These are phyloP conservation scores for Gambelia wislizenii DNA, from an alignment of 2,797 vertebrate genomes.

Conservation along the genomic window DNA sequence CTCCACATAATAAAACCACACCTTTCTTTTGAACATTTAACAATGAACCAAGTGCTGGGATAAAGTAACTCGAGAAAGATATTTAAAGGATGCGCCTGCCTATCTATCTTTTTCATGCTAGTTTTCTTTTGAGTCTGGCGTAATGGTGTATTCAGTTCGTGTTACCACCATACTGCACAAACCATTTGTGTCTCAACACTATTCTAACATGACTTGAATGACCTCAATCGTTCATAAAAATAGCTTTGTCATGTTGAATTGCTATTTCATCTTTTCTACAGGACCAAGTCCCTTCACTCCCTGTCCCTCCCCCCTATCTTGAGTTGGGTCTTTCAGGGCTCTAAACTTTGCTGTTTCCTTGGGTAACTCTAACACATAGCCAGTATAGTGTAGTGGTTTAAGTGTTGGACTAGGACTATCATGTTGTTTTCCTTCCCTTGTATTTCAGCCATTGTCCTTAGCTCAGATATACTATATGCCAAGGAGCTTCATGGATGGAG, in stretches of 20 bases:
- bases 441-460: neutral
- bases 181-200: neutral
- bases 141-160: neutral
- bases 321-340: neutral
- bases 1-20: slow-evolving; percentile 60
- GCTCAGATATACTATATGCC: neutral
- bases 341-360: too few relatives aligned
- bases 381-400: too few relatives aligned
- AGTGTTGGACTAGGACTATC: too few relatives aligned
- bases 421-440: neutral
- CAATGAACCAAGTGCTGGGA: slow-evolving; percentile 51
- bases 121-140: neutral
- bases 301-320: neutral
- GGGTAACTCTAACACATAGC: too few relatives aligned
- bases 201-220: neutral
- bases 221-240: neutral
- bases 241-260: neutral
- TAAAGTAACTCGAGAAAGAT: slow-evolving; percentile 62
- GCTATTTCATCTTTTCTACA: neutral
- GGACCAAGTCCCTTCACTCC: neutral
- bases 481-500: neutral
- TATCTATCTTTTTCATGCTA: neutral
- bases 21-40: slow-evolving; percentile 70
- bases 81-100: slow-evolving; percentile 52
- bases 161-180: neutral